Conservation (phyloP, 2,888 invertebrate genomes). For the Xestia c-nigrum region DNA sequence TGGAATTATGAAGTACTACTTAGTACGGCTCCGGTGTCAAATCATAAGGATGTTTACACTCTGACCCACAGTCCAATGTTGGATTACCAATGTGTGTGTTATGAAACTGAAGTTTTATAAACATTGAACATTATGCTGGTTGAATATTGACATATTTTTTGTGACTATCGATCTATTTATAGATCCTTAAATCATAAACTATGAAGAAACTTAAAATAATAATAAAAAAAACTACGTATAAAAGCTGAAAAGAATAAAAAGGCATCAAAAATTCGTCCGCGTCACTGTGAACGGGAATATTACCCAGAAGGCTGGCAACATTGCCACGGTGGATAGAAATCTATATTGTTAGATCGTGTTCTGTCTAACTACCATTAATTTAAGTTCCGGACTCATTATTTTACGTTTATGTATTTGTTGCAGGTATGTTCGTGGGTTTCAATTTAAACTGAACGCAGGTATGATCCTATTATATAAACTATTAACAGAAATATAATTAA, state of each 20-base stretch:
- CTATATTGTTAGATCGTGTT: not conserved
- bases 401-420: conserved; percentile 14
- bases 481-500: not conserved
- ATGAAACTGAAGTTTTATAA: not conserved
- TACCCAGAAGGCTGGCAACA: not conserved
- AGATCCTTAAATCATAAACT: not conserved
- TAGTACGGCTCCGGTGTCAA: not conserved
- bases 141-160: not conserved
- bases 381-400: not conserved
- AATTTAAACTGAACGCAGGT: not conserved
- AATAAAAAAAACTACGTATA: not conserved
- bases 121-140: not conserved
- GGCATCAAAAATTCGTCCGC: not conserved
- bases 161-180: not conserved
- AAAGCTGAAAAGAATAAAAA: not conserved
- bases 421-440: conserved; percentile 23
- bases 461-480: not conserved
- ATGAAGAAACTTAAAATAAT: not conserved
- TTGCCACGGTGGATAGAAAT: not conserved
- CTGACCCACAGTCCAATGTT: not conserved
- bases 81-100: not conserved
- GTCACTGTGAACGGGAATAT: not conserved
- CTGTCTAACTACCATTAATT: not conserved
- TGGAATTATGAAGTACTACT: not conserved
- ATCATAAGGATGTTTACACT: not conserved